A percentile compares a stretch with the other conserved stretches of the same genome.
These are phyloP conservation scores for Yponomeuta sedellus DNA, from an alignment of 2,888 invertebrate species.

Conservation along the genomic window DNA sequence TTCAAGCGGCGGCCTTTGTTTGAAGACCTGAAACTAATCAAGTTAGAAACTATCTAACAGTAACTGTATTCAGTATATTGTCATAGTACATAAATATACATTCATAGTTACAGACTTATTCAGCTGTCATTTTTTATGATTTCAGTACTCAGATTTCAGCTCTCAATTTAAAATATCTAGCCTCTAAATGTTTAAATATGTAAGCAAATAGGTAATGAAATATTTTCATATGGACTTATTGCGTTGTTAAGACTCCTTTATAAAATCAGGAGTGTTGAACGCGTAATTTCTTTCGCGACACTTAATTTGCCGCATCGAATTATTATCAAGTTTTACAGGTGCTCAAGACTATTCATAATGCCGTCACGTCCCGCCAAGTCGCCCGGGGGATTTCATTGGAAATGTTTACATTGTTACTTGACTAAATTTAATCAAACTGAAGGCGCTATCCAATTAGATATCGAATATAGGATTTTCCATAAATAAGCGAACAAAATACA, in stretches of 20 bases:
- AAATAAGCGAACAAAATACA: background rate
- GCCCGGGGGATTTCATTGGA: background rate
- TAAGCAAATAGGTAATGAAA: background rate
- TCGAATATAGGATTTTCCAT: background rate
- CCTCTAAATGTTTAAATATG: too few species aligned
- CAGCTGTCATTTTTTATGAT: background rate
- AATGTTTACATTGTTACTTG: background rate
- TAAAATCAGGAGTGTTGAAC: background rate
- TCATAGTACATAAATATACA: background rate
- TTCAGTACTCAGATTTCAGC: background rate
- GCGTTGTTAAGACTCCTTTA: background rate
- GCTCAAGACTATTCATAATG: background rate
- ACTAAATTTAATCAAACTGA: background rate
- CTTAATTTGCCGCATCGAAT: background rate
- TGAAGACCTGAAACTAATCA: background rate
- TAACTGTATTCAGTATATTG: background rate
- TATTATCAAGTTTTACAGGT: background rate
- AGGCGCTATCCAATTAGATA: background rate
- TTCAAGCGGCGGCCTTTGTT: too few species aligned
- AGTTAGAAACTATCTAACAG: background rate
- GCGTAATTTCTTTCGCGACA: background rate
- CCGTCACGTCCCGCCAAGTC: background rate
- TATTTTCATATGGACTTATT: background rate
- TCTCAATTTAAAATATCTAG: too few species aligned
- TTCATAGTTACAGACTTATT: background rate